phyloP scores from a whole-genome alignment of 2,888 invertebrate genomes.

The Dolomedes plantarius region DNA sequence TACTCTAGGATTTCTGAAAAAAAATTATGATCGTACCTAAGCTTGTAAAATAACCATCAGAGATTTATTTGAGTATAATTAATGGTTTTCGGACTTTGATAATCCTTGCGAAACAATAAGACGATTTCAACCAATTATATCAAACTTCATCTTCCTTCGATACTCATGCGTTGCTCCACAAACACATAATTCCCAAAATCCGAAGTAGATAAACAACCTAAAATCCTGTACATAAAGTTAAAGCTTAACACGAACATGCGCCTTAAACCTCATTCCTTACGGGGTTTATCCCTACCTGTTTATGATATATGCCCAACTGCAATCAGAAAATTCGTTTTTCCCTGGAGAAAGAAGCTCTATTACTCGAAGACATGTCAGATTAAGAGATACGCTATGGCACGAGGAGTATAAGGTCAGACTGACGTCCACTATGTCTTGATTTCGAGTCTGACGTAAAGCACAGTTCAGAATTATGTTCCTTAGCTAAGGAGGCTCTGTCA shows the following conservation, averaged over 20 bases:
- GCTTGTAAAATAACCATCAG: too few relatives aligned
- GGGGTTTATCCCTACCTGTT: neutral
- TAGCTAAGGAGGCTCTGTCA: neutral
- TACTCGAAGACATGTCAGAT: slow-evolving; percentile 37
- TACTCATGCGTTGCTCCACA: too few relatives aligned
- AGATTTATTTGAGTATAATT: too few relatives aligned
- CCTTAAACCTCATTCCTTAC: neutral
- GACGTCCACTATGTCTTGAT: slow-evolving; percentile 54
- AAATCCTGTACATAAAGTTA: slow-evolving; percentile 29
- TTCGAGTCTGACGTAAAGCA: slow-evolving; percentile 17
- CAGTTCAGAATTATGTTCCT: slow-evolving; percentile 56
- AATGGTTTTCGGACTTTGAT: too few relatives aligned
- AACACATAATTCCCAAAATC: too few relatives aligned
- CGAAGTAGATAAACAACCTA: slow-evolving; percentile 17
- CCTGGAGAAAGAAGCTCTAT: slow-evolving; percentile 8
- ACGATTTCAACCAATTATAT: too few relatives aligned
- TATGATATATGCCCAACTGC: slow-evolving; percentile 36
- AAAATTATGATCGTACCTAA: too few relatives aligned
- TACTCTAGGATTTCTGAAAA: too few relatives aligned
- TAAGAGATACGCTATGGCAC: slow-evolving; percentile 52
- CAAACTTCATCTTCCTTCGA: too few relatives aligned
- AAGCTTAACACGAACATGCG: slow-evolving; percentile 1
- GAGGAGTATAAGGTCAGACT: slow-evolving; percentile 32
- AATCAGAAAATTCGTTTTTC: slow-evolving; percentile 31
- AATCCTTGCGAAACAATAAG: too few relatives aligned